Percentiles rank a stretch among this genome's conserved stretches.
phyloP scores from a whole-genome alignment of 2,113 vertebrate genomes.

The Calypte anna region DNA sequence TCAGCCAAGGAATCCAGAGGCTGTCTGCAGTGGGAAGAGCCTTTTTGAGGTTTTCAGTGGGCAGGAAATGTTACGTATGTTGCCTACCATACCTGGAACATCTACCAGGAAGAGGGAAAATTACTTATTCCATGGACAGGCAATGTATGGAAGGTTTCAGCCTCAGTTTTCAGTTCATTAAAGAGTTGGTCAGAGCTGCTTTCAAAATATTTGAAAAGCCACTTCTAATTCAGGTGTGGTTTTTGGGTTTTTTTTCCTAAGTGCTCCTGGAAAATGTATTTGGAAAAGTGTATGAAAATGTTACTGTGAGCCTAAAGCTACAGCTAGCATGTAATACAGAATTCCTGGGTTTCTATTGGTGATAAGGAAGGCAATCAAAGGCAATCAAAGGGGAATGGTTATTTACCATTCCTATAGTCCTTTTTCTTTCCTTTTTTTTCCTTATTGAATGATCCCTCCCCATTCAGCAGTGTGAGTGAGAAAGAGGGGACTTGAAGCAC shows the following conservation, averaged over 20 bases:
- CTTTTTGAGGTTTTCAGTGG: background rate
- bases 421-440: background rate
- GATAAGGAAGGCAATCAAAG: background rate
- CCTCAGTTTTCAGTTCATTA: background rate
- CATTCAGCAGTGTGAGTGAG: background rate
- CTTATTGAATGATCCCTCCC: background rate
- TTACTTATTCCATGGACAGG: background rate
- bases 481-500: background rate
- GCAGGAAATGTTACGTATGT: background rate
- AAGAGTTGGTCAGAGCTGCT: background rate
- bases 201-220: background rate
- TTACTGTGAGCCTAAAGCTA: background rate
- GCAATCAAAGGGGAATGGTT: background rate
- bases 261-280: background rate
- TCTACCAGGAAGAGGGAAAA: background rate
- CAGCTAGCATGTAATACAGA: background rate
- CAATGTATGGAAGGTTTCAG: background rate
- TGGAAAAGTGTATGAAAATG: background rate
- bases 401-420: background rate
- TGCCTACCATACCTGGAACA: accelerated
- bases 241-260: background rate
- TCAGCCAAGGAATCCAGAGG: background rate
- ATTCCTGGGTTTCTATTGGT: background rate
- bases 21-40: background rate
- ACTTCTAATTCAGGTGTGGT: background rate